Conservation (phyloP, 2,113 vertebrate genomes). For the Chaenogobius annularis region DNA sequence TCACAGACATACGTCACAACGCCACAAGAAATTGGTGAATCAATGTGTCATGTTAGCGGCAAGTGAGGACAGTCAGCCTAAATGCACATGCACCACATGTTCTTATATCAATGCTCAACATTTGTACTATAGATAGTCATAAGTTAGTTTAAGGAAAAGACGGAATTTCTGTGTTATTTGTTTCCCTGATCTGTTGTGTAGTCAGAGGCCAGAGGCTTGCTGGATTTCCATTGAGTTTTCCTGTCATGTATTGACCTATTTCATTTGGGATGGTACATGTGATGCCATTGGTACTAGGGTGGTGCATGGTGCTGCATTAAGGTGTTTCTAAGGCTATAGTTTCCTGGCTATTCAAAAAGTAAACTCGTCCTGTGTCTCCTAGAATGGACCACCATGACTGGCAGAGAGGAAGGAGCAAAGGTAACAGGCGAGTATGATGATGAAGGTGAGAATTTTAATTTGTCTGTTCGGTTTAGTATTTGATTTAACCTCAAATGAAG, state of each 20-base stretch:
- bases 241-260: constrained; percentile 29
- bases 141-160: background rate
- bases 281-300: constrained; percentile 13
- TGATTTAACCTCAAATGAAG: background rate
- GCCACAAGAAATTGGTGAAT: background rate
- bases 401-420: constrained; percentile 57
- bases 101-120: background rate
- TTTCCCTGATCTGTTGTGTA: background rate
- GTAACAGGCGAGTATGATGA: constrained; percentile 59
- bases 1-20: constrained; percentile 2
- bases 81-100: background rate
- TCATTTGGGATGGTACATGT: constrained; percentile 22
- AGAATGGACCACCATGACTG: constrained; percentile 70
- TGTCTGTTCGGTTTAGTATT: background rate
- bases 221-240: constrained; percentile 60
- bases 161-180: background rate
- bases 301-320: too few relatives aligned
- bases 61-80: background rate
- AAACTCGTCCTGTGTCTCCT: background rate
- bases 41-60: background rate
- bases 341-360: background rate
- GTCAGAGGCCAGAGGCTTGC: constrained; percentile 9
- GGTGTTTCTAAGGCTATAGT: background rate
- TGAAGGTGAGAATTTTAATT: constrained; percentile 52
- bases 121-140: background rate